Evolutionary conservation across 2,888 invertebrate species (phyloP), one percentile per base, ranked within the genome.

Genomic region (Deladenus siricidicola): DNA sequence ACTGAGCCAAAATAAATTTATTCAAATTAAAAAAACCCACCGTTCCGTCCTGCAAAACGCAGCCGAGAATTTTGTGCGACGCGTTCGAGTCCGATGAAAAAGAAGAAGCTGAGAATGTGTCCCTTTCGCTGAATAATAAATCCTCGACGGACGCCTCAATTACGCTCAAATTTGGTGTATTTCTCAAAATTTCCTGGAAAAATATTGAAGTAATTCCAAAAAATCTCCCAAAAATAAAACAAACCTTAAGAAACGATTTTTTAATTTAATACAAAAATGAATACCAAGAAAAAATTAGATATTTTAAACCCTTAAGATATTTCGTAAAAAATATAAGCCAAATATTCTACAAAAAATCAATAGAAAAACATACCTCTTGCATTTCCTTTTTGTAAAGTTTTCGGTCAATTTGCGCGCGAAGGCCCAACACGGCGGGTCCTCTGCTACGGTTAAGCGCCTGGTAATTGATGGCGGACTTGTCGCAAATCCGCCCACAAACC

Each of bases 381-480:
- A 91, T 82, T 68, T 88, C 83, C 62, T 82, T 80, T 78, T 88
- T 89, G 80, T 90, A 91, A 14, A 90, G 81, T 53, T 82, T 80
- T 19, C 90, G 83, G 80, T 91, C 90, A 63, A 91, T 90, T 82
- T 90, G 90, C 6, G 90, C 90, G 62, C 90, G 81, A 4, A 86
- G 85, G 4, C 90, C 90, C 87, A 89, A 89, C 0, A 90, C 90
- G 2, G 90, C 90, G 10, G 90, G 89, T 0, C 90, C 90, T 79
- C 87, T 88, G 0, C 85, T 80, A 68, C 83, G 85, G 80, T 90
- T 90, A n/a, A 90, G 80, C 21, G 88, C 82, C 81, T 86, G 62
- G 59, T 70, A 77, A 4, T 70, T 73, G 50, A 78, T 71, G 19
- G 72, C 76, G 8, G 72, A 76, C 69, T 77, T 75, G 80, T 83